Conservation (phyloP, 2,113 vertebrate genomes). For the Syrrhaptes paradoxus region DNA sequence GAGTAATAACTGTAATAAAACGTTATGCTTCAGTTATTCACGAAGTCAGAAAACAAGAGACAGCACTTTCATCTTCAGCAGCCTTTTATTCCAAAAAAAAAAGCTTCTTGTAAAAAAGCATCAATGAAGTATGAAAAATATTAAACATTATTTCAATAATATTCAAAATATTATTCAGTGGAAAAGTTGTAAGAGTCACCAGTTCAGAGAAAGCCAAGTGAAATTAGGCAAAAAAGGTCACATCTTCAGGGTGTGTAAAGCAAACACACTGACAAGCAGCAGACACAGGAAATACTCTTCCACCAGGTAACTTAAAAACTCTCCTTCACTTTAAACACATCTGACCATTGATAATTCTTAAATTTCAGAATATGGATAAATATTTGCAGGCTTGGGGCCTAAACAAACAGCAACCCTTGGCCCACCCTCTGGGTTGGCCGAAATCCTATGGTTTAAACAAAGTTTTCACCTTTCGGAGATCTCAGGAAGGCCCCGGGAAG, state of each 20-base stretch:
- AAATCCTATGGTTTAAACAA: not conserved
- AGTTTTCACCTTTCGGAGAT: not conserved
- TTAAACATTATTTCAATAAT: not conserved
- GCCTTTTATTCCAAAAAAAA: not conserved
- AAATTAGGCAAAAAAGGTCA: not conserved
- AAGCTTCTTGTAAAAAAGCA: not conserved
- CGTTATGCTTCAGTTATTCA: not conserved
- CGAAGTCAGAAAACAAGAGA: not conserved
- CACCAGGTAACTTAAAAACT: not conserved
- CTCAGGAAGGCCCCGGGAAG: not conserved
- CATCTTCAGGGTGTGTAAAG: not conserved
- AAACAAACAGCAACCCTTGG: not conserved
- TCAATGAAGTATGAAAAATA: not conserved
- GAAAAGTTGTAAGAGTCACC: not conserved
- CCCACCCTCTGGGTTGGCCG: not conserved
- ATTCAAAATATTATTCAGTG: not conserved
- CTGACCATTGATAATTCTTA: not conserved
- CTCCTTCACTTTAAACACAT: not conserved
- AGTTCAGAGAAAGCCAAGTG: not conserved
- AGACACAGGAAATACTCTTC: not conserved
- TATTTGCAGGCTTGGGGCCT: not conserved
- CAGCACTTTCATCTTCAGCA: not conserved
- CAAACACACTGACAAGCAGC: not conserved
- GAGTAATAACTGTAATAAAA: not conserved
- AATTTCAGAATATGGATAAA: not conserved